Conservation (phyloP, 2,888 invertebrate genomes). For the Rhagium mordax region DNA sequence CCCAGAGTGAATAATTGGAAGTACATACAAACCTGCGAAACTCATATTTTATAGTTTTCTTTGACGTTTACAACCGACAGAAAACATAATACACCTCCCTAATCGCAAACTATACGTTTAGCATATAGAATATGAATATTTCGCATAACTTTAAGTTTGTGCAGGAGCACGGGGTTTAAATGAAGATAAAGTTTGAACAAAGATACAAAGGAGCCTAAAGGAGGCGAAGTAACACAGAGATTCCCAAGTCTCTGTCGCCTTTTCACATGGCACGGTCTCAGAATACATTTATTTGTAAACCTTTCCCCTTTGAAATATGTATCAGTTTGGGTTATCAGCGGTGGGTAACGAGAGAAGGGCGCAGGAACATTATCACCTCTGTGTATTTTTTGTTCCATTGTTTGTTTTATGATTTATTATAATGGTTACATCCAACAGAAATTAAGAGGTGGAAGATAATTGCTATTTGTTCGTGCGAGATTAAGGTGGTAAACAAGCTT, state of each 20-base stretch:
- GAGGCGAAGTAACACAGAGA: slow-evolving; percentile 30
- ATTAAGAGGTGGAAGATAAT: not conserved
- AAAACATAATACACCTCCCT: not conserved
- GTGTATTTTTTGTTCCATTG: slow-evolving; percentile 2
- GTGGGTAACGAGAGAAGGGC: not conserved
- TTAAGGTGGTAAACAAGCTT: no score
- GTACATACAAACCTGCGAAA: not conserved
- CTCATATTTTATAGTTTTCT: not conserved
- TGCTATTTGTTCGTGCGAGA: not conserved
- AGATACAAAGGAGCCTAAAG: slow-evolving; percentile 28
- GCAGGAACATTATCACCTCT: not conserved
- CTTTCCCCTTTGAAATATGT: slow-evolving; percentile 27
- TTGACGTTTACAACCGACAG: not conserved
- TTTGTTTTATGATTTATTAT: not conserved
- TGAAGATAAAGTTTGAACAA: slow-evolving; percentile 35
- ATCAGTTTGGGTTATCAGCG: slow-evolving; percentile 3
- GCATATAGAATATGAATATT: slow-evolving; percentile 13
- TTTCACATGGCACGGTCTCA: slow-evolving; percentile 19
- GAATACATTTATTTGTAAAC: slow-evolving; percentile 38
- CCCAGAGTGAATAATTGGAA: not conserved
- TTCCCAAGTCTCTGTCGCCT: slow-evolving; percentile 13
- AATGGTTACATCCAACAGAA: not conserved
- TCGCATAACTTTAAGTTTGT: slow-evolving; percentile 8
- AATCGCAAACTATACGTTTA: slow-evolving; percentile 4
- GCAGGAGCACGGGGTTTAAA: slow-evolving; percentile 12